A percentile compares a stretch with the other conserved stretches of the same genome.
phyloP scores from a whole-genome alignment of 2,888 invertebrate species.

The Neria commutata region DNA sequence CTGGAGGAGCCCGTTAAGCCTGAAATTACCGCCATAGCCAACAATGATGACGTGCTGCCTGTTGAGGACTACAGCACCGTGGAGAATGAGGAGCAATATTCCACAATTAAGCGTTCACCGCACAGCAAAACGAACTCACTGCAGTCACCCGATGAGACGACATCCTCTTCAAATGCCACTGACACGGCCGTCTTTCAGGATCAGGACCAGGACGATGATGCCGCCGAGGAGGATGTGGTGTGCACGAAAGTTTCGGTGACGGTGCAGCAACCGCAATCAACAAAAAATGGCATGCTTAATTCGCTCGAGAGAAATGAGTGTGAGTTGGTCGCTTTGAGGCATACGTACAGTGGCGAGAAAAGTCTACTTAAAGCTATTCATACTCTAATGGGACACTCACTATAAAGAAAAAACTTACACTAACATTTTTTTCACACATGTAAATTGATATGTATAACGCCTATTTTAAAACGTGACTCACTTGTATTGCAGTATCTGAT shows the following conservation, averaged over 20 bases:
- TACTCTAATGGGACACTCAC: neutral
- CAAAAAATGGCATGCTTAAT: constrained; percentile 42
- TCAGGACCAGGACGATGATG: constrained; percentile 39
- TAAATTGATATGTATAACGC: too few species aligned
- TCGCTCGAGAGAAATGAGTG: constrained; percentile 47
- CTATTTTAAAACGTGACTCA: neutral
- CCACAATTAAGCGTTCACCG: constrained; percentile 74
- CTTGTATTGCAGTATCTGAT: constrained; percentile 46
- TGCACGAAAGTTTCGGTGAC: constrained; percentile 52
- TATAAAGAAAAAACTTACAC: neutral
- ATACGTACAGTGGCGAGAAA: neutral
- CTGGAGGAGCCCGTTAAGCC: constrained; percentile 42
- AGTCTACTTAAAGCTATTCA: neutral
- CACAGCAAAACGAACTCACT: constrained; percentile 66
- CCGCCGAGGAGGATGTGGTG: constrained; percentile 22
- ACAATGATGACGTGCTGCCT: constrained; percentile 47
- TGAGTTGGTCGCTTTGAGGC: constrained; percentile 35
- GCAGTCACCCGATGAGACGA: constrained; percentile 58
- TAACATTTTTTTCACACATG: neutral
- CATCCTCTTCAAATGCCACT: constrained; percentile 53
- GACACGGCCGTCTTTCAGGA: constrained; percentile 48
- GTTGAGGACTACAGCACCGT: constrained; percentile 66
- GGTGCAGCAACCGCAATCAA: constrained; percentile 49
- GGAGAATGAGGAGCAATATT: constrained; percentile 73
- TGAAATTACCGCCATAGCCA: constrained; percentile 46